Evolutionary conservation across 2,113 vertebrate species (phyloP).

Genomic region (Dermatemys mawii): DNA sequence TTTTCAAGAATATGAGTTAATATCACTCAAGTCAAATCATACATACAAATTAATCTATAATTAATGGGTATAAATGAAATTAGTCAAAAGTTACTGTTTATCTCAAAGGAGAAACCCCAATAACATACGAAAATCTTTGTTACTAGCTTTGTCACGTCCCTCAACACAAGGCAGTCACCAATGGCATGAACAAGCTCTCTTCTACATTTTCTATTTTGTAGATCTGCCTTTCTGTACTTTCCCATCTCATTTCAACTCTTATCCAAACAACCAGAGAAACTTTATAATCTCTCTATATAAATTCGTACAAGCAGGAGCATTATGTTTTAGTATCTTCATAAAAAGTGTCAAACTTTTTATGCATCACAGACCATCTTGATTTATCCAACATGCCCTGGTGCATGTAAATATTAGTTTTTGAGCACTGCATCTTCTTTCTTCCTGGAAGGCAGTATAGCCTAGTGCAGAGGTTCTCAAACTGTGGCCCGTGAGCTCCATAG

Average conservation of each 20-base stretch:
- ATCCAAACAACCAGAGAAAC: background rate
- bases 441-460: background rate
- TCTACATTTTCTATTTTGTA: background rate
- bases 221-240: background rate
- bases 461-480: too few species aligned
- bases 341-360: background rate
- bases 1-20: background rate
- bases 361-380: background rate
- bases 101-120: background rate
- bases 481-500: too few species aligned
- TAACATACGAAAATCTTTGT: background rate
- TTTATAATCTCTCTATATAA: background rate
- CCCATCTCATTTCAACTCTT: background rate
- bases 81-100: background rate
- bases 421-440: background rate
- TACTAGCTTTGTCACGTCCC: background rate
- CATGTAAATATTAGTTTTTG: background rate
- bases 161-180: background rate
- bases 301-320: background rate
- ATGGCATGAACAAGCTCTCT: background rate
- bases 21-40: too few species aligned
- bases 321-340: background rate
- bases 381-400: background rate
- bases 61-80: background rate
- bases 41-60: background rate